These are phyloP conservation scores for Brenthis daphne DNA, from an alignment of 2,888 invertebrate species.

Conservation along the genomic window DNA sequence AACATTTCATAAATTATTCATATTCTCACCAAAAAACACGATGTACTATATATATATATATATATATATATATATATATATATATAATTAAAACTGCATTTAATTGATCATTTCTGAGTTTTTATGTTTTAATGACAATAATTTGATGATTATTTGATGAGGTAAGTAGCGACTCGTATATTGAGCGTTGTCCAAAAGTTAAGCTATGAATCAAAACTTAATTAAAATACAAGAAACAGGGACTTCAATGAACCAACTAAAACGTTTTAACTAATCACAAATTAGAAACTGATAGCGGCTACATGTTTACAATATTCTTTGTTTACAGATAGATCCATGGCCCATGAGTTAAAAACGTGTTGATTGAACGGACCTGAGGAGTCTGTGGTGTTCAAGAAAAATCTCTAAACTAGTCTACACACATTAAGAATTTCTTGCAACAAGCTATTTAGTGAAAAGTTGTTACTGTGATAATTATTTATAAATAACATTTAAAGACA, in stretches of 20 bases:
- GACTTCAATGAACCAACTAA: constrained; percentile 18
- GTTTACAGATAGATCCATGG: constrained; percentile 34
- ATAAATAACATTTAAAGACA: neutral
- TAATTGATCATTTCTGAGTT: too few species aligned
- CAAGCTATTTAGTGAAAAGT: neutral
- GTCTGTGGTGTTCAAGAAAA: neutral
- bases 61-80: too few species aligned
- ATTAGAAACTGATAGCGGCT: constrained; percentile 15
- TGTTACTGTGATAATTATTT: too few species aligned
- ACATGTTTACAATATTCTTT: constrained; percentile 23
- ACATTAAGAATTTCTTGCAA: constrained; percentile 8
- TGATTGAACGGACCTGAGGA: neutral
- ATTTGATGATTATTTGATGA: too few species aligned
- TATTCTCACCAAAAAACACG: too few species aligned
- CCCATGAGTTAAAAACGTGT: constrained; percentile 5
- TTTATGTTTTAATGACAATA: too few species aligned
- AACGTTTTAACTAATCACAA: constrained; percentile 16
- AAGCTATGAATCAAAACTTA: neutral
- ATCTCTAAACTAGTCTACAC: too few species aligned
- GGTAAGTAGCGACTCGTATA: too few species aligned
- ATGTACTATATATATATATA: too few species aligned
- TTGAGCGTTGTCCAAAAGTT: too few species aligned
- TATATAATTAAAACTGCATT: too few species aligned
- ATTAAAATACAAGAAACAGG: constrained; percentile 6
- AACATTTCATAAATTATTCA: too few species aligned